Evolutionary conservation across 1,140 invertebrate genomes (phyloP), one percentile per base, ranked within the genome.

Genomic region (Drosophila funebris): DNA sequence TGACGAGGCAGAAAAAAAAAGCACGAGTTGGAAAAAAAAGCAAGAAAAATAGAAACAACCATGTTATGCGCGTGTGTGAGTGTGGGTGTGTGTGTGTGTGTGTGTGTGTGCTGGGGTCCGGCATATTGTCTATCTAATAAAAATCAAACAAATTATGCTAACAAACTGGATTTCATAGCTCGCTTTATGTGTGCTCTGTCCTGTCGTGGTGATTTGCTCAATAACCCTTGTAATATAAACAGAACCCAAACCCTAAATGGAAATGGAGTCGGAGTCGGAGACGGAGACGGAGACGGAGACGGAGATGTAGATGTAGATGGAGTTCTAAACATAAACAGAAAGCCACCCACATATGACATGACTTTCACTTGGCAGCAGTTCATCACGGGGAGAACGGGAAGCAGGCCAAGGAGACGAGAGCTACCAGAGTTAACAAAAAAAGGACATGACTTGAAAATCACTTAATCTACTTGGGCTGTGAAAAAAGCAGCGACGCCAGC

Each of bases 141-240:
- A 88, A 88, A 88, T 88, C 87, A 90, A 90, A 90, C 87, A 90
- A 90, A 90, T 90, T 90, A 90, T 90, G 85, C 82, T 73, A 87
- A 82, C 87, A 90, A 90, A 90, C 87, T 78, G 67, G 85, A 90
- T 90, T 90, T 90, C 64, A 73, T 72, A 46, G 77, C 78, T 63
- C 43, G 39, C 52, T 64, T 84, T 76, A 53, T 73, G 31, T 20
- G 66, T 67, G 22, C 29, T 37, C 22, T 54, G 36, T 3, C 13
- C 39, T 53, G 31, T 78, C 62, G 58, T 72, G 79, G 87, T 90
- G 87, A 90, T 90, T 90, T 90, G 88, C 88, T 84, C 88, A 90
- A 90, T 90, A 90, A 88, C 82, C 88, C 88, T 90, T 90, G 88
- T 90, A 90, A 90, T 90, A 80, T 81, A 83, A 88, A 88, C 75